phyloP scores from a whole-genome alignment of 2,888 invertebrate species.

The Ectobius pallidus region DNA sequence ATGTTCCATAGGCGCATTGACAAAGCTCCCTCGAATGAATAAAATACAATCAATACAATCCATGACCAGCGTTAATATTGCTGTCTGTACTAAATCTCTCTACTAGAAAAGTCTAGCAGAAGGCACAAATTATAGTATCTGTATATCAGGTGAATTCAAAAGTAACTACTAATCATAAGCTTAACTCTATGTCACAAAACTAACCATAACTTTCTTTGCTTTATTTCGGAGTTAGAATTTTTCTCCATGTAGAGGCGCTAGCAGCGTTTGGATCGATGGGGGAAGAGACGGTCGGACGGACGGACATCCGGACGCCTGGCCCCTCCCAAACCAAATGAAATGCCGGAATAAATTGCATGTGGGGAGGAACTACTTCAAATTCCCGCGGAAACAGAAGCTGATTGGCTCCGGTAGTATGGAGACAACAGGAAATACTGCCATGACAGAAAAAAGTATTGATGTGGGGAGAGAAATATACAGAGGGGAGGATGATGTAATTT shows the following conservation, averaged over 20 bases:
- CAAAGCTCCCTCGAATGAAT: too few relatives aligned
- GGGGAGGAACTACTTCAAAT: slow-evolving; percentile 22
- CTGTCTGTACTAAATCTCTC: too few relatives aligned
- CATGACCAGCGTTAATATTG: too few relatives aligned
- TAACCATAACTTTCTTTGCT: background rate
- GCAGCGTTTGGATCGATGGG: slow-evolving; percentile 13
- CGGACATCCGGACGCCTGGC: slow-evolving; percentile 9
- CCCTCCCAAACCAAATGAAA: slow-evolving; percentile 26
- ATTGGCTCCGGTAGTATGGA: slow-evolving; percentile 30
- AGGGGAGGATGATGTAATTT: background rate
- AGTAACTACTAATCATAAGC: too few relatives aligned
- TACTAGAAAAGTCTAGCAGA: too few relatives aligned
- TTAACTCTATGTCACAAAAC: too few relatives aligned
- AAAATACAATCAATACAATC: too few relatives aligned
- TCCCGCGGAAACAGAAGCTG: slow-evolving; percentile 17
- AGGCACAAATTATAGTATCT: too few relatives aligned
- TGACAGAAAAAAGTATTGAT: slow-evolving; percentile 6
- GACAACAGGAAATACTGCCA: slow-evolving; percentile 16
- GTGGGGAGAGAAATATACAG: background rate
- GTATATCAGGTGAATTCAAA: too few relatives aligned
- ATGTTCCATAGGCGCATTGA: too few relatives aligned
- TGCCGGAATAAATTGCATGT: slow-evolving; percentile 33
- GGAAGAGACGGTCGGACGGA: background rate
- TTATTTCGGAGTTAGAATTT: background rate
- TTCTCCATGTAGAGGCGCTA: slow-evolving; percentile 2